These are phyloP conservation scores for Lasiurus borealis DNA, from an alignment of 2,113 vertebrate species.

Conservation along the genomic window DNA sequence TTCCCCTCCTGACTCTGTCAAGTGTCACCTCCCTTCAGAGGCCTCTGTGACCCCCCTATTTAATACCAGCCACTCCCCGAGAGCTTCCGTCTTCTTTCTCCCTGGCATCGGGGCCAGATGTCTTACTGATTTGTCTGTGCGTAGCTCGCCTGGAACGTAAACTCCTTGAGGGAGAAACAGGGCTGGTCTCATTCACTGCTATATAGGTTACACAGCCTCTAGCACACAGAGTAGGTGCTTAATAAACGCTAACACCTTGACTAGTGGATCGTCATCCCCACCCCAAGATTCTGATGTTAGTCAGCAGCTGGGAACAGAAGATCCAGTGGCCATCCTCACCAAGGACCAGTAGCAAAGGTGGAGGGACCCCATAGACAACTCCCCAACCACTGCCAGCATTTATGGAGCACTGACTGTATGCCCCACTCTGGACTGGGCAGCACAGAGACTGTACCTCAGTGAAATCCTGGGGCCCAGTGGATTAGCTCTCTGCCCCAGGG, in stretches of 20 bases:
- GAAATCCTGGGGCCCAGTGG: background rate
- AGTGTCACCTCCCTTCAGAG: background rate
- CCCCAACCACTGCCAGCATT: background rate
- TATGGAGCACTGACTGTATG: background rate
- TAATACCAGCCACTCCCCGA: background rate
- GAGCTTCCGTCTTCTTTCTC: background rate
- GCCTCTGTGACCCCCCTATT: background rate
- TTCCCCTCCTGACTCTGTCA: background rate
- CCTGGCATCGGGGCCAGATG: background rate
- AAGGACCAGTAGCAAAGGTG: background rate
- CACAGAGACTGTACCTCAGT: background rate
- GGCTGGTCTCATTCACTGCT: background rate
- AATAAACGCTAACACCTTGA: background rate
- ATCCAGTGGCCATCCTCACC: background rate
- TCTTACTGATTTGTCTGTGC: background rate
- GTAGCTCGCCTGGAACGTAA: too few species aligned
- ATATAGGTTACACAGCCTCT: background rate
- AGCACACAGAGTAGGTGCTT: background rate
- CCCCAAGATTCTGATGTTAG: background rate
- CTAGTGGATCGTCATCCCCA: background rate
- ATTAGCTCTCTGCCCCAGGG: background rate
- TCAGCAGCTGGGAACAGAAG: background rate
- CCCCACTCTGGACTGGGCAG: background rate
- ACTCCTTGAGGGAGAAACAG: background rate
- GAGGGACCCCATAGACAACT: background rate